phyloP scores from a whole-genome alignment of 2,797 vertebrate species.

The Hydrocynus forskahlii region DNA sequence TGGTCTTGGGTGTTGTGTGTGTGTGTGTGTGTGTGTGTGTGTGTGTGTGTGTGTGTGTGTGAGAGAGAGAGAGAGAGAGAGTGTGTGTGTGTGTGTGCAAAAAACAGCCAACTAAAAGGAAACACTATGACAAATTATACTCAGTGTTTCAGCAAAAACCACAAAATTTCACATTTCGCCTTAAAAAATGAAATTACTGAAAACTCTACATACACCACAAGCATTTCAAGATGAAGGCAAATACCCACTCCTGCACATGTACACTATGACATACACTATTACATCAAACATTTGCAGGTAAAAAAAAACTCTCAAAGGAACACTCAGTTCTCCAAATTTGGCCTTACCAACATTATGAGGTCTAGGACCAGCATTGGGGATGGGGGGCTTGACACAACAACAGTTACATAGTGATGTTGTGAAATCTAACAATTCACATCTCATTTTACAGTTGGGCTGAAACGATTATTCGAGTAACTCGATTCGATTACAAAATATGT shows the following conservation, averaged over 20 bases:
- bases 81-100: conserved; percentile 37
- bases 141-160: conserved; percentile 23
- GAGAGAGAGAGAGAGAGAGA: conserved; percentile 16
- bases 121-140: conserved; percentile 6
- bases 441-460: no score
- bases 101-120: conserved; percentile 11
- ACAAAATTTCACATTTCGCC: conserved; percentile 19
- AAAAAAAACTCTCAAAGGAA: neutral
- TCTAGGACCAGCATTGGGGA: neutral
- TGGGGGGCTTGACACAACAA: no score
- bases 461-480: no score
- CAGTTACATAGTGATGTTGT: neutral
- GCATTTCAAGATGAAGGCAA: neutral
- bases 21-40: no score
- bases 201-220: conserved; percentile 3
- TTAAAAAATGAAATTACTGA: conserved; percentile 14
- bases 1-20: conserved; percentile 57
- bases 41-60: no score
- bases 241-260: neutral
- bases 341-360: neutral
- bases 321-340: neutral
- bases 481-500: no score
- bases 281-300: neutral
- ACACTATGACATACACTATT: neutral
- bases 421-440: neutral